These are phyloP conservation scores for Eriocheir sinensis DNA, from an alignment of 1,140 invertebrate species.

Conservation along the genomic window DNA sequence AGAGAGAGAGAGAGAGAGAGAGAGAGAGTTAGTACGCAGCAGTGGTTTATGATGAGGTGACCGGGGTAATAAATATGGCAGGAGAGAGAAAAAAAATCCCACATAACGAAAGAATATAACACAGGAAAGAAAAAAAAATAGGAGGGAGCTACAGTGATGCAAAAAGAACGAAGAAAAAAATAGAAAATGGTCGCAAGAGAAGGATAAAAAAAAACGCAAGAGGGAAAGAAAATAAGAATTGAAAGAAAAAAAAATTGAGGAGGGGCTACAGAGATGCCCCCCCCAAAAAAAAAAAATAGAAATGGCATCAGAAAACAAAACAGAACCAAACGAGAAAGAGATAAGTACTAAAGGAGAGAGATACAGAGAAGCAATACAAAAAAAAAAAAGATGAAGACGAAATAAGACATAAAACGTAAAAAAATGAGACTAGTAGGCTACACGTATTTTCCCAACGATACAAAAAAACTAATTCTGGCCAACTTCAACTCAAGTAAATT, in stretches of 20 bases:
- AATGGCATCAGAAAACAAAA: too few species aligned
- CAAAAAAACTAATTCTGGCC: too few species aligned
- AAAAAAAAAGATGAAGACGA: too few species aligned
- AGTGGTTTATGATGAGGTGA: background rate
- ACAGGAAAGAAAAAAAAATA: background rate
- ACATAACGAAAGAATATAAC: background rate
- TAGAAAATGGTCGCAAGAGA: background rate
- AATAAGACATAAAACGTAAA: too few species aligned
- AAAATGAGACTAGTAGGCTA: too few species aligned
- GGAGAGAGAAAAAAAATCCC: background rate
- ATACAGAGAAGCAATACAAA: too few species aligned
- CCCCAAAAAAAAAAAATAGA: background rate
- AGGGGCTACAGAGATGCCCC: background rate
- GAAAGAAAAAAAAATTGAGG: background rate
- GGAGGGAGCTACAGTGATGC: background rate
- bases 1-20: constrained; percentile 2
- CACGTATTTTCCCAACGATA: too few species aligned
- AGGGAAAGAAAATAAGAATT: background rate
- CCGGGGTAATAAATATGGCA: background rate
- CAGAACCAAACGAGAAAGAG: too few species aligned
- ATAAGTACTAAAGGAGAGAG: too few species aligned
- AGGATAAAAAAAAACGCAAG: background rate
- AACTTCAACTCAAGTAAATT: background rate
- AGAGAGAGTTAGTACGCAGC: background rate
- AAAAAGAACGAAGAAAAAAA: too few species aligned